A percentile compares a stretch with the other conserved stretches of the same genome.
Evolutionary conservation across 1,140 invertebrate species (phyloP).

Genomic region (Limonius californicus): DNA sequence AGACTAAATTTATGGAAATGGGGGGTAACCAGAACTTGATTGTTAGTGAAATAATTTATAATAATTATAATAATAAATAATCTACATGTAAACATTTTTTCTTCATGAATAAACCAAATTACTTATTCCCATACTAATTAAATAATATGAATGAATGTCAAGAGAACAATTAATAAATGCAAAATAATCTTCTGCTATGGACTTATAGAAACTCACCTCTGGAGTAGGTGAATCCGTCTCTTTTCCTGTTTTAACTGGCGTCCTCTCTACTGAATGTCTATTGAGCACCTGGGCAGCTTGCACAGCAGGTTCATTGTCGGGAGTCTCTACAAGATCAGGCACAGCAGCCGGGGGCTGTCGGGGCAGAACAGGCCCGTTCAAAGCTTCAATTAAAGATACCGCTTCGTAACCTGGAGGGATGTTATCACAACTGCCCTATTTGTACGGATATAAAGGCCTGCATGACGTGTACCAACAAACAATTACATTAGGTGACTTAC

Average conservation of each 20-base stretch:
- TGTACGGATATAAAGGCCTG: no score
- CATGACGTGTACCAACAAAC: no score
- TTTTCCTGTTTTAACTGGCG: conserved; percentile 34
- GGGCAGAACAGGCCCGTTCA: conserved; percentile 85
- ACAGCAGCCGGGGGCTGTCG: conserved; percentile 54
- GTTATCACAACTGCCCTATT: conserved; percentile 58
- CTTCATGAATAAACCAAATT: no score
- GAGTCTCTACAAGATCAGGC: conserved; percentile 50
- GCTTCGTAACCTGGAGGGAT: conserved; percentile 92
- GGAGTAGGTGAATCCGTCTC: conserved; percentile 44
- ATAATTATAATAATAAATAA: no score
- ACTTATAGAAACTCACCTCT: conserved; percentile 39
- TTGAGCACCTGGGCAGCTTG: conserved; percentile 67
- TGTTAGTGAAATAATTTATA: no score
- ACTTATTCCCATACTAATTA: no score
- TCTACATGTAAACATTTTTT: no score
- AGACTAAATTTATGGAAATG: no score
- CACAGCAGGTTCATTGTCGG: conserved; percentile 46
- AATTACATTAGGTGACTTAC: conserved; percentile 40
- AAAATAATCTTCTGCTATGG: no score
- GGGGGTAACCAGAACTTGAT: no score
- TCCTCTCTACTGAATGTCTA: conserved; percentile 48
- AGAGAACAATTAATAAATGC: no score
- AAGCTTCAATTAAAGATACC: conserved; percentile 93
- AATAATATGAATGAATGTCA: no score